These are phyloP conservation scores for Natator depressus DNA, from an alignment of 2,113 vertebrate species.

Conservation along the genomic window DNA sequence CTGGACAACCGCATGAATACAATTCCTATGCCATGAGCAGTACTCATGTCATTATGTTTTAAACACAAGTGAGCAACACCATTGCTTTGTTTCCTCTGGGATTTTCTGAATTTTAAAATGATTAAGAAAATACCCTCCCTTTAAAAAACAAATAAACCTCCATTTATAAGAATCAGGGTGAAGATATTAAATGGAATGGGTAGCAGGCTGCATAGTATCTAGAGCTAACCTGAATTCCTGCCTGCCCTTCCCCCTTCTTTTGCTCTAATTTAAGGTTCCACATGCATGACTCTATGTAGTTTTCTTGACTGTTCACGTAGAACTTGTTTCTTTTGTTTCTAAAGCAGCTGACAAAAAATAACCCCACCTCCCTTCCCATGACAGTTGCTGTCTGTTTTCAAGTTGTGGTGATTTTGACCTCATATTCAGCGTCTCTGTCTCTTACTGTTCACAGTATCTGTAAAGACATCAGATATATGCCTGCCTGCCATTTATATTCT, in stretches of 20 bases:
- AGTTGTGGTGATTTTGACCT: background rate
- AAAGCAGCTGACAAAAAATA: background rate
- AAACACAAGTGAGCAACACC: too few species aligned
- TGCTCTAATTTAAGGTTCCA: conserved; percentile 47
- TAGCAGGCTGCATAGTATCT: background rate
- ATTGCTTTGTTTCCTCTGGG: background rate
- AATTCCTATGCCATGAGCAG: background rate
- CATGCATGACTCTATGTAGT: conserved; percentile 35
- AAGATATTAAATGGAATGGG: conserved; percentile 12
- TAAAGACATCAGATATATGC: background rate
- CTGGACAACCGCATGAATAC: background rate
- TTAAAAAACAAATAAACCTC: background rate
- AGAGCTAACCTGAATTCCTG: background rate
- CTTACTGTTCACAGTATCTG: background rate
- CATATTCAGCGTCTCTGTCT: background rate
- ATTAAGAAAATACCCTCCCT: background rate
- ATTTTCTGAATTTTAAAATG: background rate
- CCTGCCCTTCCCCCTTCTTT: background rate
- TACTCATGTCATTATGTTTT: background rate
- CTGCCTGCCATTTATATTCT: background rate
- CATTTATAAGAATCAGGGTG: accelerated
- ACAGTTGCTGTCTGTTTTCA: background rate
- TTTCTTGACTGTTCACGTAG: conserved; percentile 27
- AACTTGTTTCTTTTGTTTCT: conserved; percentile 34
- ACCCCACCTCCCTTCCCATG: background rate